phyloP scores from a whole-genome alignment of 1,140 invertebrate species.

The Pachyrhynchus sulphureomaculatus region DNA sequence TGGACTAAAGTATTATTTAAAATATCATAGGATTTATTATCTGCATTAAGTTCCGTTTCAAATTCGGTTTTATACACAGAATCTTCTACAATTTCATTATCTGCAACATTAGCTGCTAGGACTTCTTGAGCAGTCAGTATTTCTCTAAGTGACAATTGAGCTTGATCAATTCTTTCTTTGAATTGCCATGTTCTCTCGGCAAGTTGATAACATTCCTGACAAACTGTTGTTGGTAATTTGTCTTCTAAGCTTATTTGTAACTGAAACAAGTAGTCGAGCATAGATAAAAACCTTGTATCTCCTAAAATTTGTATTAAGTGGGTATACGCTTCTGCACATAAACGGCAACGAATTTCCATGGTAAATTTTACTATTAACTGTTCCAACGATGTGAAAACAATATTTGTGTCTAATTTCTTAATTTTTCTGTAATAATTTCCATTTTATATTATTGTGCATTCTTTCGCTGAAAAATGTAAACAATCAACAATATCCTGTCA shows the following conservation, averaged over 20 bases:
- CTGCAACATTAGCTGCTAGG: not conserved
- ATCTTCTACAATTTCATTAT: not conserved
- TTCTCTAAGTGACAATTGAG: conserved; percentile 42
- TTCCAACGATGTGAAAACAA: not conserved
- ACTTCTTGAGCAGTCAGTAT: conserved; percentile 6
- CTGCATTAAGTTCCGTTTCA: not conserved
- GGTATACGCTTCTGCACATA: conserved; percentile 53
- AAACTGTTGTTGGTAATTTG: conserved; percentile 42
- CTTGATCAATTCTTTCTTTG: conserved; percentile 44
- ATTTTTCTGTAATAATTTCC: too few relatives aligned
- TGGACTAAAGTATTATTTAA: not conserved
- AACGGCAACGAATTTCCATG: conserved; percentile 52
- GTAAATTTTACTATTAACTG: not conserved
- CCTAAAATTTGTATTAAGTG: conserved; percentile 39
- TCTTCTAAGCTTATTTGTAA: conserved; percentile 43
- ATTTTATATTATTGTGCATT: too few relatives aligned
- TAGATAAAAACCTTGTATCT: conserved; percentile 35
- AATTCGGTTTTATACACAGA: not conserved
- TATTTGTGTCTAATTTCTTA: too few relatives aligned
- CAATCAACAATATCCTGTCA: too few relatives aligned
- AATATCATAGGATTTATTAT: not conserved
- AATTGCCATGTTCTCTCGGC: conserved; percentile 47
- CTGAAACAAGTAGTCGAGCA: conserved; percentile 45
- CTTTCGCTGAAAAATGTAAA: too few relatives aligned
- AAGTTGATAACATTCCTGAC: conserved; percentile 42